Base-by-base conservation (phyloP, 64 coral and sea anemone genomes). In the Orbicella faveolata region DNA sequence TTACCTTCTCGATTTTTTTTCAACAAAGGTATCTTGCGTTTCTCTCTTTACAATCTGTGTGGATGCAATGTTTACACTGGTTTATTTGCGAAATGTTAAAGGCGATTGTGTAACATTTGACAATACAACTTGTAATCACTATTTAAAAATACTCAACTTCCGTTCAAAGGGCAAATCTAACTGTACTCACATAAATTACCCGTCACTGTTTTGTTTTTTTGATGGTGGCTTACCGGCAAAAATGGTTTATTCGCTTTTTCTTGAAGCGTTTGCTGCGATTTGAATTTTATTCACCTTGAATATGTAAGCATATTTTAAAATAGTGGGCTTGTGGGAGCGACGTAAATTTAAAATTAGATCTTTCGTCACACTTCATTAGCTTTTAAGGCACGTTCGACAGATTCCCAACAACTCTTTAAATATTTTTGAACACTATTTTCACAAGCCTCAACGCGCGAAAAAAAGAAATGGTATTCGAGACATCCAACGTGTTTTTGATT, bases 331-430 rank as follows among this genome's bases (percentile, higher is more conserved):
- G 61, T 33, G 59, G 30, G 30, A 36, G 34, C 44, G 44, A 48
- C 5, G 44, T 5, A 48, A 6, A 48, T 17, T 53, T 48, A 85
- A 52, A 66, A 51, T 85, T 85, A 85, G 82, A 85, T 34, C 70
- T 85, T 44, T 85, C 82, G 82, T 85, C 64, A 85, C 82, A 85
- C 65, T 26, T 25, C 21, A 52, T 70, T 70, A n/a, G 21, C 21
- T 70, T 6, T 23, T 73, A 23, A 72, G 16, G 4, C 41, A 54
- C 82, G 39, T 78, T 21, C 37, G 18, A 78, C 39, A 20, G 16
- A 81, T 70, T 84, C 44, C 48, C 30, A 84, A 68, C 39, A 72
- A 26, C 65, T 1, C 63, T 85, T 73, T n/a, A 72, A 66, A 85
- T 85, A 85, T 73, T 85, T 85, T 36, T 52, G 13, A 66, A 72